phyloP scores from a whole-genome alignment of 2,888 invertebrate genomes.

The Strigamia crassipes region DNA sequence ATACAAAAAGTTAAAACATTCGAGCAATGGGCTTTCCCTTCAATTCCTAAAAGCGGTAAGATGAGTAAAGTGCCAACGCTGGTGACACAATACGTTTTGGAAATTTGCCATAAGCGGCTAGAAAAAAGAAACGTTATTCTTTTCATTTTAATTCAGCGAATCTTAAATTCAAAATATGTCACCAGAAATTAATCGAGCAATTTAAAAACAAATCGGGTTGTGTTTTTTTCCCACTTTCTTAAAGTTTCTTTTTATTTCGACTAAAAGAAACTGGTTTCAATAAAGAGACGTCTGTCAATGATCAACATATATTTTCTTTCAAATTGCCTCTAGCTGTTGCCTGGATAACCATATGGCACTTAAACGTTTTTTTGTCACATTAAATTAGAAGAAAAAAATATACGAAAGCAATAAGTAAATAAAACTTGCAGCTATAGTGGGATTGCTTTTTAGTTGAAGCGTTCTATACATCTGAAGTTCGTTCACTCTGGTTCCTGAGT shows the following conservation, averaged over 20 bases:
- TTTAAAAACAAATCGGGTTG: constrained; percentile 17
- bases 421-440: no score
- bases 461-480: no score
- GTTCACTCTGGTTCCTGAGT: no score
- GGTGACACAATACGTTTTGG: constrained; percentile 39
- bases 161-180: constrained; percentile 33
- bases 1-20: constrained; percentile 12
- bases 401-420: no score
- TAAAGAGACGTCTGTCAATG: no score
- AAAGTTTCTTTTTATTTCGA: neutral
- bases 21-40: constrained; percentile 9
- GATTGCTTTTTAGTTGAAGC: no score
- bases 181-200: constrained; percentile 3
- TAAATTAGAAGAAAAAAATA: no score
- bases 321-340: no score
- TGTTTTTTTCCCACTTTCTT: neutral
- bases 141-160: constrained; percentile 10
- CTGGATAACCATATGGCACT: no score
- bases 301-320: no score
- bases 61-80: constrained; percentile 37
- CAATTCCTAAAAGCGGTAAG: constrained; percentile 25
- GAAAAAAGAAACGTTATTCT: neutral
- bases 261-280: no score
- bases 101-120: constrained; percentile 25
- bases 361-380: no score